Evolutionary conservation across 2,797 vertebrate species (phyloP), one percentile per base, ranked within the genome.

Genomic region (Pipistrellus nathusii): DNA sequence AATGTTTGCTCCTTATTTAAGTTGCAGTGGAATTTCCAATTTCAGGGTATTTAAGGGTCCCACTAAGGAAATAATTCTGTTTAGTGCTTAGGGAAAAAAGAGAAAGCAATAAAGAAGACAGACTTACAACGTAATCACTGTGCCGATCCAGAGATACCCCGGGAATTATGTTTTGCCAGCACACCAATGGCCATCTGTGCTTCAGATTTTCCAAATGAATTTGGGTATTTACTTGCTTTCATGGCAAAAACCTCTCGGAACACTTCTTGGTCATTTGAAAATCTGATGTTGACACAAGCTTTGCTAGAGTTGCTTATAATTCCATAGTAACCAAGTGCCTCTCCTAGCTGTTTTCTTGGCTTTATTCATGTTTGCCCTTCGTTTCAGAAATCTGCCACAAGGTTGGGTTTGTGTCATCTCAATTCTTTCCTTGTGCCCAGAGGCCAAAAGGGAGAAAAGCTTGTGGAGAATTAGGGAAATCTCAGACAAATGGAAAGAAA

Each of bases 251-350:
- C n/a, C 76, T 95, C 73, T 96, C 84, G 64, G 81, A 94, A 85
- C 27, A 30, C 89, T 85, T 35, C 38, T 92, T 94, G 94, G 89
- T 91, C 95, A 87, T 87, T 93, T 96, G 82, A 91, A 96, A 96
- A 72, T 38, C 88, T 59, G 8, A 32, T 95, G 96, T 96, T 96
- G 97, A 96, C 96, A 95, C 88, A 95, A 90, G 85, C 27, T 94
- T 94, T 92, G 80, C 94, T 93, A 66, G 35, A 94, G 90, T 78
- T 93, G 62, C 94, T 93, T 48, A 14, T 55, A 92, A 94, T 89
- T 92, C 96, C 93, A 91, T 95, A 92, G 96, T 91, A 96, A 97
- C 96, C 94, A 75, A 85, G 68, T 71, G 89, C 87, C 91, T 96
- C 92, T 95, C 85, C 86, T 86, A 23, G 81, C 80, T 91, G 71